Evolutionary conservation across 1,140 invertebrate genomes (phyloP).

Genomic region (roundworm (Caenorhabditis elegans)): WBcel235 BX284605.5:6375001-6375500

Average conservation of each 20-base stretch:
- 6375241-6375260: background rate
- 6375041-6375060: slow-evolving; percentile 18
- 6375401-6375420: no score
- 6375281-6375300: background rate
- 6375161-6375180: background rate
- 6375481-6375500: no score
- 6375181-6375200: background rate
- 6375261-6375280: background rate
- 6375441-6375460: no score
- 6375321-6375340: background rate
- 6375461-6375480: no score
- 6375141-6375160: slow-evolving; percentile 9
- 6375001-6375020: background rate
- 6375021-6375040: background rate
- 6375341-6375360: background rate
- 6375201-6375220: background rate
- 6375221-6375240: background rate
- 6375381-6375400: no score
- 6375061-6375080: background rate
- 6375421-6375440: no score
- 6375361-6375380: no score
- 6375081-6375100: background rate
- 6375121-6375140: background rate
- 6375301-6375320: background rate
- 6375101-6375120: slow-evolving; percentile 15